Percentiles rank a stretch among this genome's conserved stretches.
These are phyloP conservation scores for Phocides pigmalion DNA, from an alignment of 1,140 invertebrate genomes.

Conservation along the genomic window DNA sequence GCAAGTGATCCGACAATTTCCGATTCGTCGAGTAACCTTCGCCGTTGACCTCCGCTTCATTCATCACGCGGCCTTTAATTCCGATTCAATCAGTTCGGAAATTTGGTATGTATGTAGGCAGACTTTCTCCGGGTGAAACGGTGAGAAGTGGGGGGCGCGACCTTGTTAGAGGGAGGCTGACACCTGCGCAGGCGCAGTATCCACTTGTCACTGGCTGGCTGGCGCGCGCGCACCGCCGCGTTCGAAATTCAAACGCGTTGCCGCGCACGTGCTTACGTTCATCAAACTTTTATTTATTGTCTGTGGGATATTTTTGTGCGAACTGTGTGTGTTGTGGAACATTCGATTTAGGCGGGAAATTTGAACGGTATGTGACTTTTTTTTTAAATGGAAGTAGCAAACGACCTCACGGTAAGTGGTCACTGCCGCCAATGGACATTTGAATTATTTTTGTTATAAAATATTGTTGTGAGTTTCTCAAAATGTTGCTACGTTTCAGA, in stretches of 20 bases:
- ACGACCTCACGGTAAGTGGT: not conserved
- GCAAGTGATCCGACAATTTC: conserved; percentile 21
- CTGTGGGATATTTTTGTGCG: conserved; percentile 69
- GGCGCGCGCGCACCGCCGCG: conserved; percentile 73
- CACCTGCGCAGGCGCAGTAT: conserved; percentile 70
- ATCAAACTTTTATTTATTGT: conserved; percentile 48
- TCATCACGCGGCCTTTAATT: conserved; percentile 67
- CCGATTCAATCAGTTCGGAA: conserved; percentile 77
- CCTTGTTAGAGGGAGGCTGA: conserved; percentile 80
- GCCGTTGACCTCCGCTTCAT: conserved; percentile 63
- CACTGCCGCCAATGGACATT: too few species aligned
- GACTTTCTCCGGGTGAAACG: conserved; percentile 82
- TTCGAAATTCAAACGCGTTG: conserved; percentile 45
- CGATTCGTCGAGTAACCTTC: conserved; percentile 48
- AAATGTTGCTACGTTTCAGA: too few species aligned
- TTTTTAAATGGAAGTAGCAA: not conserved
- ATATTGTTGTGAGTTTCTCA: too few species aligned
- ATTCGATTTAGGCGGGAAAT: conserved; percentile 41
- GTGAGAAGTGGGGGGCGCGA: conserved; percentile 68
- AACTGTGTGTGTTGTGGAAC: conserved; percentile 54
- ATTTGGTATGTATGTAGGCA: conserved; percentile 83
- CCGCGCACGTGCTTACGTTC: conserved; percentile 57
- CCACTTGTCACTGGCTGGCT: conserved; percentile 71
- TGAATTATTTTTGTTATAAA: too few species aligned
- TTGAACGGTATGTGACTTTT: conserved; percentile 49